Percentiles rank a stretch among this genome's conserved stretches.
These are phyloP conservation scores for Parapsyche elsis DNA, from an alignment of 1,140 invertebrate species.

Conservation along the genomic window DNA sequence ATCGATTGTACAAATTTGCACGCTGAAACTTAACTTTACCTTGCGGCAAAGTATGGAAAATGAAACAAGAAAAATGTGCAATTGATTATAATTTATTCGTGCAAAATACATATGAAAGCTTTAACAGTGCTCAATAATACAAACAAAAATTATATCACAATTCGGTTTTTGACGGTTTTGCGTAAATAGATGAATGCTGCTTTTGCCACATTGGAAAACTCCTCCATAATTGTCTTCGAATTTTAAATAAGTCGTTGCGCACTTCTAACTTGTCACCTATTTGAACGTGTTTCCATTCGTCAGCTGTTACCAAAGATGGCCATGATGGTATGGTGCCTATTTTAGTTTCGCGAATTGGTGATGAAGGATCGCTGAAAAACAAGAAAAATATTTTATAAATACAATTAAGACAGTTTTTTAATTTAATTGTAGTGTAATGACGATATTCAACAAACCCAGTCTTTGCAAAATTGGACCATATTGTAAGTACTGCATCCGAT, in stretches of 20 bases:
- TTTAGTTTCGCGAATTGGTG: background rate
- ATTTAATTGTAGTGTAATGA: no score
- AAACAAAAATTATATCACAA: no score
- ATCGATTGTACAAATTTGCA: no score
- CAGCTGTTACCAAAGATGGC: slow-evolving; percentile 35
- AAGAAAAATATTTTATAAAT: background rate
- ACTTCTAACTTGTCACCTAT: slow-evolving; percentile 37
- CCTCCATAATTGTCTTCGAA: slow-evolving; percentile 47
- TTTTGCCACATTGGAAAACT: slow-evolving; percentile 49
- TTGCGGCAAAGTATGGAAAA: no score
- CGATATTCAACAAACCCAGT: slow-evolving; percentile 37
- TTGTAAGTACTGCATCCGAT: slow-evolving; percentile 42
- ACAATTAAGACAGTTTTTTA: no score
- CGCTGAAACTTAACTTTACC: no score
- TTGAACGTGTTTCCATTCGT: slow-evolving; percentile 42
- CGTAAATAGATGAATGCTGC: slow-evolving; percentile 20
- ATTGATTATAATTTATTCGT: no score
- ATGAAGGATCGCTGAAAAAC: background rate
- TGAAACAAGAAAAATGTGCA: no score
- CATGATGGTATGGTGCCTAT: slow-evolving; percentile 13
- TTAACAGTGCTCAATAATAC: no score
- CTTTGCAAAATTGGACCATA: slow-evolving; percentile 53
- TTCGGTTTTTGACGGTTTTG: background rate
- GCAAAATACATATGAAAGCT: no score
- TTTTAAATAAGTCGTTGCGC: slow-evolving; percentile 27